Evolutionary conservation across 92 coral and sea anemone genomes (phyloP).

Genomic region (Montipora capitata): DNA sequence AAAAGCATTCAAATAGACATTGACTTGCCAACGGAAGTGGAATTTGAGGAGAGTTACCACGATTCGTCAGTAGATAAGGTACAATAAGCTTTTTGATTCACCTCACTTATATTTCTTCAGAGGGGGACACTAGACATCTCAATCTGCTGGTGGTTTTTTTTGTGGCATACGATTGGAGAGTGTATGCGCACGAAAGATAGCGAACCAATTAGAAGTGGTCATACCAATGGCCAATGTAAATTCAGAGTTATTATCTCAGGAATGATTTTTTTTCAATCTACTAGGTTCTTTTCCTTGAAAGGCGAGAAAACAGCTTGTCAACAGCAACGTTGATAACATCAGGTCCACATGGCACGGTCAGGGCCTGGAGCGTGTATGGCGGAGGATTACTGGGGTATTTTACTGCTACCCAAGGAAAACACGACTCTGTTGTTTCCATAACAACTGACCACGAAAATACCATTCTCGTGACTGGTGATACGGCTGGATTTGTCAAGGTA

Average conservation of each 20-base stretch:
- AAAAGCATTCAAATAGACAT: not conserved
- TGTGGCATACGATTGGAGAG: too few species aligned
- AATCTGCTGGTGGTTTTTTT: too few species aligned
- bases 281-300: conserved; percentile 89
- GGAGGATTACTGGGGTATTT: conserved; percentile 94
- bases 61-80: conserved; percentile 98
- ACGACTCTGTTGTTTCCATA: conserved; percentile 87
- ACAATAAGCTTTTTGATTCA: not conserved
- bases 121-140: too few species aligned
- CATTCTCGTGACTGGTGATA: conserved; percentile 91
- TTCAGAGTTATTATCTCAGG: not conserved
- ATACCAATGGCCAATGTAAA: too few species aligned
- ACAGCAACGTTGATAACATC: conserved; percentile 93
- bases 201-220: too few species aligned
- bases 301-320: conserved; percentile 79
- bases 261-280: not conserved
- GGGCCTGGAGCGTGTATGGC: conserved; percentile 92
- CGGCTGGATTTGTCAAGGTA: conserved; percentile 89
- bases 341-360: conserved; percentile 92
- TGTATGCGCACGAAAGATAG: too few species aligned
- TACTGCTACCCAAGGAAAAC: conserved; percentile 83
- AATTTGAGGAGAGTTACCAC: conserved; percentile 39
- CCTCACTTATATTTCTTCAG: too few species aligned
- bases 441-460: conserved; percentile 85
- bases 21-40: not conserved